These are phyloP conservation scores for Protophormia terraenovae DNA, from an alignment of 2,888 invertebrate genomes.

Conservation along the genomic window DNA sequence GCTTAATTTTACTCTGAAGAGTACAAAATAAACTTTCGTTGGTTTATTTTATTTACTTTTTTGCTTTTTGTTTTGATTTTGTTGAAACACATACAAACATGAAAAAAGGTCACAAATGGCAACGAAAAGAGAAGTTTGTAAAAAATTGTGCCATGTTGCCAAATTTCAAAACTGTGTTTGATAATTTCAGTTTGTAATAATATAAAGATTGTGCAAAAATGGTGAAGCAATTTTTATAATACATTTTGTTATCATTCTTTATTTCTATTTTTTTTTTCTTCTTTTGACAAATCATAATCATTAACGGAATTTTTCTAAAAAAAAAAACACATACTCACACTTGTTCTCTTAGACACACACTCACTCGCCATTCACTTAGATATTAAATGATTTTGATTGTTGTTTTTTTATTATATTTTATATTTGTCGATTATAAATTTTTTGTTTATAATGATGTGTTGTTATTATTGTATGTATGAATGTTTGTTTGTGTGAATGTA, in stretches of 20 bases:
- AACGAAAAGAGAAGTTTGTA: conserved; percentile 53
- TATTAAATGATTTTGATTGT: not conserved
- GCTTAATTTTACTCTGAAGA: not conserved
- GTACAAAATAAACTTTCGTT: conserved; percentile 40
- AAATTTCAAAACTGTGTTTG: conserved; percentile 35
- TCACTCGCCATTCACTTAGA: not conserved
- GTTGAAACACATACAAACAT: conserved; percentile 29
- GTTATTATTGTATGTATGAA: not conserved
- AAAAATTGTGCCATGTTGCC: conserved; percentile 56
- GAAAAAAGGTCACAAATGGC: conserved; percentile 61
- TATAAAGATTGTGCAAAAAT: conserved; percentile 41
- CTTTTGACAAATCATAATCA: conserved; percentile 62
- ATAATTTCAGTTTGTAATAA: not conserved
- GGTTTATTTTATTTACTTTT: conserved; percentile 21
- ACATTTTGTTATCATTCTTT: conserved; percentile 6
- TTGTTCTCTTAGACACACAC: not conserved
- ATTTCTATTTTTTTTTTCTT: not conserved
- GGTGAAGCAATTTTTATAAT: conserved; percentile 41
- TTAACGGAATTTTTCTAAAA: conserved; percentile 26
- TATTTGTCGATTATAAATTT: conserved; percentile 25
- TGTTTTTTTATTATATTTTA: not conserved
- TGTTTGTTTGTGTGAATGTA: not conserved
- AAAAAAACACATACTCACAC: not conserved
- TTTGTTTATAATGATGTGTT: conserved; percentile 16
- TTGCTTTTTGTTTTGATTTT: conserved; percentile 39